Percentiles rank a stretch among this genome's conserved stretches.
These are phyloP conservation scores for Drosophila kokeensis DNA, from an alignment of 2,888 invertebrate species.

Conservation along the genomic window DNA sequence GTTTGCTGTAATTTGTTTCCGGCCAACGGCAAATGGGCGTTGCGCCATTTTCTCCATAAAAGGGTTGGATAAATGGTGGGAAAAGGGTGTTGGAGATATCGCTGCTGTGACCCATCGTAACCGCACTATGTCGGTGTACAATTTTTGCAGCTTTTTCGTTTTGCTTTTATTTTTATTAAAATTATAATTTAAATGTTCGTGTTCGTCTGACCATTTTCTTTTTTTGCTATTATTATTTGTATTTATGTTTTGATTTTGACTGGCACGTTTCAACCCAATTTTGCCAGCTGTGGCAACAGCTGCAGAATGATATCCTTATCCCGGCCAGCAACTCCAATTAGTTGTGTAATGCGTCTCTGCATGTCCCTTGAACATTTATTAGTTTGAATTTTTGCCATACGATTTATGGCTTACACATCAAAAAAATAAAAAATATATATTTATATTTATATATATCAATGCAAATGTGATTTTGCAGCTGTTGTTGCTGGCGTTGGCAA, in stretches of 20 bases:
- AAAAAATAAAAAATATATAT: conserved; percentile 10
- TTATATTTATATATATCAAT: conserved; percentile 4
- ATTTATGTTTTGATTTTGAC: conserved; percentile 15
- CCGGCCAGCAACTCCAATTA: conserved; percentile 53
- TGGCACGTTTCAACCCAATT: conserved; percentile 49
- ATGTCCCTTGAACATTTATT: conserved; percentile 68
- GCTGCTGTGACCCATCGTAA: conserved; percentile 26
- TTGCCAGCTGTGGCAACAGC: conserved; percentile 52
- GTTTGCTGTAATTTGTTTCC: conserved; percentile 80
- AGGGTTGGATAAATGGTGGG: not conserved
- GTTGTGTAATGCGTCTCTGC: conserved; percentile 48
- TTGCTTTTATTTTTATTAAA: conserved; percentile 61
- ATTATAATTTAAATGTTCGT: conserved; percentile 75
- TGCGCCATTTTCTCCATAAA: conserved; percentile 64
- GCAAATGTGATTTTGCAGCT: conserved; percentile 57
- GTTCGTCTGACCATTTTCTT: conserved; percentile 46
- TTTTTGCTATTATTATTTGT: conserved; percentile 7
- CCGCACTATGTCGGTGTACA: conserved; percentile 40
- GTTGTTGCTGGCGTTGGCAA: conserved; percentile 39
- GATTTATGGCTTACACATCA: conserved; percentile 59
- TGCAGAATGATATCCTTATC: conserved; percentile 37
- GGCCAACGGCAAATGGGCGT: conserved; percentile 70
- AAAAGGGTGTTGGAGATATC: conserved; percentile 8
- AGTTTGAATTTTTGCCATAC: conserved; percentile 62
- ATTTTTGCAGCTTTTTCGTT: conserved; percentile 50